Conservation (phyloP, 2,113 vertebrate species). For the Cardinalis cardinalis region DNA sequence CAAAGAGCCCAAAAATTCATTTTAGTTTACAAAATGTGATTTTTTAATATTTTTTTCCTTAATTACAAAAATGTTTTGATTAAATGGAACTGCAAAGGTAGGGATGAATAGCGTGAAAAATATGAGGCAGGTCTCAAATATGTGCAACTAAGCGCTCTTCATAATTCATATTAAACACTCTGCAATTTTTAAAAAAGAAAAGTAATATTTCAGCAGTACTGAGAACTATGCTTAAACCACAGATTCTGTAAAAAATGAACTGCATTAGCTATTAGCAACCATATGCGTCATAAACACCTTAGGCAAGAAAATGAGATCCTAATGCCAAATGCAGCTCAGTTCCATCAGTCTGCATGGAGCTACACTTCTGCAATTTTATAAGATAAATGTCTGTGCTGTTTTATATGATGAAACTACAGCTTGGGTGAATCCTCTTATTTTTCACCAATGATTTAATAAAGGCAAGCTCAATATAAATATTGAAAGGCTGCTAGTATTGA, state of each 20-base stretch:
- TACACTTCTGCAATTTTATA: slow-evolving; percentile 70
- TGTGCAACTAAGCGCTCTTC: slow-evolving; percentile 33
- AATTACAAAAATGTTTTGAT: slow-evolving; percentile 54
- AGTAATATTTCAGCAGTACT: slow-evolving; percentile 65
- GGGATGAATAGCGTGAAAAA: slow-evolving; percentile 18
- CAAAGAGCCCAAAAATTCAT: not conserved
- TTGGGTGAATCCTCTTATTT: slow-evolving; percentile 74
- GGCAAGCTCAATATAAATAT: slow-evolving; percentile 76
- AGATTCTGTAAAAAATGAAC: slow-evolving; percentile 77
- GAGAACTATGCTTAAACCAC: slow-evolving; percentile 75
- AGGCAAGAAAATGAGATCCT: slow-evolving; percentile 71
- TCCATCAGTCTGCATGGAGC: slow-evolving; percentile 68
- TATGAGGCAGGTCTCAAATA: slow-evolving; percentile 27
- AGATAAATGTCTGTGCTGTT: slow-evolving; percentile 75
- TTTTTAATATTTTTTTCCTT: slow-evolving; percentile 45
- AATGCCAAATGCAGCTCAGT: slow-evolving; percentile 64
- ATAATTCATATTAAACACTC: slow-evolving; percentile 49
- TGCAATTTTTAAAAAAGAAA: slow-evolving; percentile 62
- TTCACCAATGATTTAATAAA: slow-evolving; percentile 80
- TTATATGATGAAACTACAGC: slow-evolving; percentile 75
- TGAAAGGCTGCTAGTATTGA: slow-evolving; percentile 61
- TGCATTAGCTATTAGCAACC: slow-evolving; percentile 70
- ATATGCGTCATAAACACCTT: slow-evolving; percentile 74
- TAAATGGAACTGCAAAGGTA: slow-evolving; percentile 15
- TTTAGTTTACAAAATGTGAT: not conserved